Percentiles rank a stretch among this genome's conserved stretches.
Evolutionary conservation across 2,888 invertebrate genomes (phyloP).

Genomic region (Bombylius discolor): DNA sequence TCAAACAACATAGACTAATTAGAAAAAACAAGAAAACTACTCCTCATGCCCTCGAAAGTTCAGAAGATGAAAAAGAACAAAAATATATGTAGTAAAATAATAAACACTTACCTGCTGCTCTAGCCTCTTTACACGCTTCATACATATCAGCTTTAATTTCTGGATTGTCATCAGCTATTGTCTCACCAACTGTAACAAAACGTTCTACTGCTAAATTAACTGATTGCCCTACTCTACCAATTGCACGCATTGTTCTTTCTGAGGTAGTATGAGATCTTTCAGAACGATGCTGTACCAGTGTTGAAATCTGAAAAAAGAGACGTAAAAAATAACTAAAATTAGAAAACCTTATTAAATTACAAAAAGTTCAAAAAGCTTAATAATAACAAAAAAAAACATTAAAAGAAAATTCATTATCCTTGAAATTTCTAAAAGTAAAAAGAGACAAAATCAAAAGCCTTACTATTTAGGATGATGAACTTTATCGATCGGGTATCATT

Average conservation of each 20-base stretch:
- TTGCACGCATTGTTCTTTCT: slow-evolving; percentile 54
- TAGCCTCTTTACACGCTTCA: slow-evolving; percentile 93
- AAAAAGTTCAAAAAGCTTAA: too few relatives aligned
- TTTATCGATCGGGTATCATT: too few relatives aligned
- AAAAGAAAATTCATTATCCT: too few relatives aligned
- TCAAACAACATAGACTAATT: too few relatives aligned
- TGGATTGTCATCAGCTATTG: slow-evolving; percentile 95
- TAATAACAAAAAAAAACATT: too few relatives aligned
- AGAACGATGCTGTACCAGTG: slow-evolving; percentile 70
- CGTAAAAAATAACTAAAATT: slow-evolving; percentile 24
- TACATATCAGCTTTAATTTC: slow-evolving; percentile 97
- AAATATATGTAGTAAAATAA: neutral
- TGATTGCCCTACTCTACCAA: slow-evolving; percentile 87
- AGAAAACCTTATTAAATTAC: neutral
- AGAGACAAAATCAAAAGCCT: too few relatives aligned
- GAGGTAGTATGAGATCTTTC: slow-evolving; percentile 38
- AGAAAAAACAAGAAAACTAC: too few relatives aligned
- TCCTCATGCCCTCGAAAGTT: too few relatives aligned
- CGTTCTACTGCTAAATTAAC: slow-evolving; percentile 94
- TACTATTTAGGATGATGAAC: too few relatives aligned
- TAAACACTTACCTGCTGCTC: slow-evolving; percentile 67
- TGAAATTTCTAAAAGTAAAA: too few relatives aligned
- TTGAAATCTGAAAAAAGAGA: slow-evolving; percentile 56
- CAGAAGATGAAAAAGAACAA: too few relatives aligned
- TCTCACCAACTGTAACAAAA: slow-evolving; percentile 96